phyloP scores from a whole-genome alignment of 2,888 invertebrate species.

The Deroplatys truncata region DNA sequence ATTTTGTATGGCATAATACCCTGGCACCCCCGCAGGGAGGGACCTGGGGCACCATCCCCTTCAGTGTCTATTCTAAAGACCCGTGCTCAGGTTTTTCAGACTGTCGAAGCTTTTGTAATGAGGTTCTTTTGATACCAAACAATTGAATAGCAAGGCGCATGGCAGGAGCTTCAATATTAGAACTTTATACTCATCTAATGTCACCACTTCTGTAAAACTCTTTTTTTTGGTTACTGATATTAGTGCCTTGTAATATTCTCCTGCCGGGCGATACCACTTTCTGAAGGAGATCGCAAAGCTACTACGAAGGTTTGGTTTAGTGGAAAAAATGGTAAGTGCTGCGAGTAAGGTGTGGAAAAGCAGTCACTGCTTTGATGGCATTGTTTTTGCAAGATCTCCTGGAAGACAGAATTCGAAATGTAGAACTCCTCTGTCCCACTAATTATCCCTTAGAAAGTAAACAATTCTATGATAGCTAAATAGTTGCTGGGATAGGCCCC shows the following conservation, averaged over 20 bases:
- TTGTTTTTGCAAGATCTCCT: too few relatives aligned
- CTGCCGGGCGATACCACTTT: too few relatives aligned
- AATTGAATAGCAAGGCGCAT: neutral
- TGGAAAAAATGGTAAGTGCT: too few relatives aligned
- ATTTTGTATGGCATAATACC: neutral
- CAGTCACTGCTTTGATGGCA: too few relatives aligned
- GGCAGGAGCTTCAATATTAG: neutral
- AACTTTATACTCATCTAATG: neutral
- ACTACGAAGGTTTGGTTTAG: too few relatives aligned
- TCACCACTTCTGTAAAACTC: neutral
- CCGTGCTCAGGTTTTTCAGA: neutral
- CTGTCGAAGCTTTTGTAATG: neutral
- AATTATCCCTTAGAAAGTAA: too few relatives aligned
- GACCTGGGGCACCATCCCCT: neutral
- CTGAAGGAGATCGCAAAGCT: too few relatives aligned
- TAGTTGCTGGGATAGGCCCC: too few relatives aligned
- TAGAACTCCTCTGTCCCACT: too few relatives aligned
- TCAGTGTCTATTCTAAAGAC: neutral
- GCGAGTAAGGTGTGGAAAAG: too few relatives aligned
- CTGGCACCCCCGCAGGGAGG: neutral
- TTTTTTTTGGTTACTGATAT: neutral
- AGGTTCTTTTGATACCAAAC: neutral
- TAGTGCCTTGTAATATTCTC: neutral
- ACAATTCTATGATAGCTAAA: too few relatives aligned
- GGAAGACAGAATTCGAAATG: too few relatives aligned